Evolutionary conservation across 2,797 vertebrate species (phyloP), one percentile per base, ranked within the genome.

Genomic region (Anas capensis): DNA sequence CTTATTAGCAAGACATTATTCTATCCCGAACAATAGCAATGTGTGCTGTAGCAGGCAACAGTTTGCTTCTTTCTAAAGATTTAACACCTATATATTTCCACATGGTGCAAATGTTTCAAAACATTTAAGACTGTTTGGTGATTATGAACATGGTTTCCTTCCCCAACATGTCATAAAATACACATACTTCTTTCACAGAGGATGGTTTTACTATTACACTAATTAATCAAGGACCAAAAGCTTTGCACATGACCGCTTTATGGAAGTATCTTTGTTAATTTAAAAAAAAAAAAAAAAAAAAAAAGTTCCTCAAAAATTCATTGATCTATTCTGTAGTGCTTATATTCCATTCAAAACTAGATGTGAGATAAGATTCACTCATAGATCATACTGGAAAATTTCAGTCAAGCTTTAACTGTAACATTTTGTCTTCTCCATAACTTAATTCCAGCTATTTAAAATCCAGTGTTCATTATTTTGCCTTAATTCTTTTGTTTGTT

Each of bases 1-100:
- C 42, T 92, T 89, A 61, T 54, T 89, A 92, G 72, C 69, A 80
- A 93, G 70, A 68, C 14, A 51, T 42, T 80, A 40, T 90, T 92
- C 46, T 81, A 44, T n/a, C 87, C n/a, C 54, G 33, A 75, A 78
- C 33, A 76, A 58, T 61, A 14, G 16, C 68, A 88, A 34, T 23
- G 23, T 56, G 53, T 54, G 42, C 34, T 76, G 17, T 16, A 79
- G 18, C 40, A 91, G 53, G 92, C 60, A 86, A 72, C 34, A 88
- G 49, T 61, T 60, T 56, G 21, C n/a, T 78, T 86, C 34, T 86
- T 94, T 53, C 58, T 84, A 66, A 83, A 89, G 14, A 82, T 49
- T 84, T 77, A 93, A 72, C n/a, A 68, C 26, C 82, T 7, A 75
- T 4, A 58, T 23, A 57, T 18, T 89, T 92, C 20, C 8, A 72